These are phyloP conservation scores for Schrankia costaestrigalis DNA, from an alignment of 2,888 invertebrate genomes.

Conservation along the genomic window DNA sequence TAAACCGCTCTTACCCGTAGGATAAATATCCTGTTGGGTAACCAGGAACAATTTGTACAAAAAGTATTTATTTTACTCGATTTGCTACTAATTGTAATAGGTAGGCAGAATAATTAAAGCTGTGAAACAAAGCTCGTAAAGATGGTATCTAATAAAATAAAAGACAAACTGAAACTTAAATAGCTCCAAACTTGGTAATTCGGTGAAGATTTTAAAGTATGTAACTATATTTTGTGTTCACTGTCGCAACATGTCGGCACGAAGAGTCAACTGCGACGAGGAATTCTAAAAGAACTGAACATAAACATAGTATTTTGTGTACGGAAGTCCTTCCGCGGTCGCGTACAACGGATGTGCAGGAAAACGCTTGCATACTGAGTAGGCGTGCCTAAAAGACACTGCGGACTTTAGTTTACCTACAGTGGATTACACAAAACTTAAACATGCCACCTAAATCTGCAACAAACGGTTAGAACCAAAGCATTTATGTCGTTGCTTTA, in stretches of 20 bases:
- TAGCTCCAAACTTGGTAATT: slow-evolving; percentile 20
- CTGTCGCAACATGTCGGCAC: slow-evolving; percentile 68
- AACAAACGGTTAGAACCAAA: slow-evolving; percentile 59
- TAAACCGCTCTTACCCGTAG: slow-evolving; percentile 21
- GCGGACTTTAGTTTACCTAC: slow-evolving; percentile 75
- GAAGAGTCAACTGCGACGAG: slow-evolving; percentile 71
- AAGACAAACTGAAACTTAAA: slow-evolving; percentile 12
- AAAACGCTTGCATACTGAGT: slow-evolving; percentile 80
- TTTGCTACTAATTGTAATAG: slow-evolving; percentile 12
- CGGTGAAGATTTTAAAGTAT: slow-evolving; percentile 50
- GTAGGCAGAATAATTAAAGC: slow-evolving; percentile 2
- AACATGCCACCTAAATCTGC: slow-evolving; percentile 74
- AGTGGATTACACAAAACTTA: slow-evolving; percentile 75
- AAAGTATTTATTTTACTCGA: slow-evolving; percentile 24
- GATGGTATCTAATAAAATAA: slow-evolving; percentile 4
- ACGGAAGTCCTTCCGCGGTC: slow-evolving; percentile 76
- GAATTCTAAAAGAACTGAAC: slow-evolving; percentile 75
- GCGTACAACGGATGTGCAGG: slow-evolving; percentile 77
- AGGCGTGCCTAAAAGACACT: slow-evolving; percentile 80
- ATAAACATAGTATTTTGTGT: slow-evolving; percentile 77
- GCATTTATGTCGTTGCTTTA: slow-evolving; percentile 54
- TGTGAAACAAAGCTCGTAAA: background rate
- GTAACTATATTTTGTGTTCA: slow-evolving; percentile 60
- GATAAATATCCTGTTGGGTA: slow-evolving; percentile 29
- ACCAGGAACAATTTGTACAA: too few species aligned